Evolutionary conservation across 2,888 invertebrate species (phyloP), one percentile per base, ranked within the genome.

Genomic region (Pegoplata infirma): DNA sequence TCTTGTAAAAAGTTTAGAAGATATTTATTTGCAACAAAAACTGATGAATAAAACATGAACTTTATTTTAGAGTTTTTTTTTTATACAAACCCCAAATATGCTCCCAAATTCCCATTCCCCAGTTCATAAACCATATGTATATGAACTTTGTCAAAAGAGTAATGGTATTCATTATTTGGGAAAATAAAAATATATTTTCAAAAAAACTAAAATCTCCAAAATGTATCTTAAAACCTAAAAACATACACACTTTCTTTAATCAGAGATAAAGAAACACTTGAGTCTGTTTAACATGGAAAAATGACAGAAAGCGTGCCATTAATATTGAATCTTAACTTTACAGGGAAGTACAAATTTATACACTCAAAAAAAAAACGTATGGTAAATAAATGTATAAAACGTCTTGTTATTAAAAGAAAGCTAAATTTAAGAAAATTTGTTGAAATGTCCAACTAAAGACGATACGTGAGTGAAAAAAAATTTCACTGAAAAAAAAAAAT

Each of bases 271-370:
- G 36, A 36, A 64, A 51, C 64, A 64, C 64, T 73, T 55, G 28
- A 64, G 44, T 25, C 51, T 28, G 58, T 66, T 58, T 10, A 53
- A 58, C 40, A 40, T 19, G 10, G 56, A 46, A 56, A 36, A 44
- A 59, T 40, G 51, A 14, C 25, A 59, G 53, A 40, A 59, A 51
- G 58, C 59, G 58, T 59, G 68, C 56, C 21, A 56, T 74, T 63
- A 63, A 51, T 63, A 51, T 63, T 21, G 36, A 40, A 40, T n/a
- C n/a, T n/a, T 36, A 40, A 40, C 14, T 40, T 40, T n/a, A n/a
- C n/a, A n/a, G n/a, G n/a, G n/a, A n/a, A n/a, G n/a, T n/a, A n/a
- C n/a, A n/a, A n/a, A n/a, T n/a, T n/a, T n/a, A n/a, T n/a, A n/a
- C n/a, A n/a, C n/a, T n/a, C n/a, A n/a, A n/a, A n/a, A n/a, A n/a